phyloP scores from a whole-genome alignment of 1,140 invertebrate genomes.

The Pseudobourletiella spinata region DNA sequence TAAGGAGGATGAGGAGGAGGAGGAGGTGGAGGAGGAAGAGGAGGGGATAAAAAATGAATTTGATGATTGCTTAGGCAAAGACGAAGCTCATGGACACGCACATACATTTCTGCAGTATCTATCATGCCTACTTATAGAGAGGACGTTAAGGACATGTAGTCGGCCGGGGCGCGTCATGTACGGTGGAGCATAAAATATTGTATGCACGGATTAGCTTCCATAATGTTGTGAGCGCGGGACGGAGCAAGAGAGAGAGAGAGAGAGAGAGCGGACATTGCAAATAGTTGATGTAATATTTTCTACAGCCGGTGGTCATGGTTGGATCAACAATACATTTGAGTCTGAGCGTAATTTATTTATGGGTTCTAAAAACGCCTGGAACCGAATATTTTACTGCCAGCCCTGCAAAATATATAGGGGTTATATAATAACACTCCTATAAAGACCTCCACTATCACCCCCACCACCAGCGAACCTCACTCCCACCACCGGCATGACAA shows the following conservation, averaged over 20 bases:
- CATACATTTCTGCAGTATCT: background rate
- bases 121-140: background rate
- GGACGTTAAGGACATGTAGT: background rate
- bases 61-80: too few relatives aligned
- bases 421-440: background rate
- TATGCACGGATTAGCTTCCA: background rate
- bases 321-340: conserved; percentile 3
- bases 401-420: background rate
- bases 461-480: too few relatives aligned
- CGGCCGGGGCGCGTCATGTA: background rate
- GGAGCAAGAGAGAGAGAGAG: background rate
- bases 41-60: too few relatives aligned
- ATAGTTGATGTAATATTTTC: conserved; percentile 11
- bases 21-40: too few relatives aligned
- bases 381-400: conserved; percentile 12
- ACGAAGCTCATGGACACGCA: background rate
- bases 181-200: background rate
- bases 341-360: conserved; percentile 8
- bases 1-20: too few relatives aligned
- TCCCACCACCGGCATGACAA: too few relatives aligned
- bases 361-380: conserved; percentile 3
- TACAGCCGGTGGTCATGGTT: conserved; percentile 10
- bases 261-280: conserved; percentile 2
- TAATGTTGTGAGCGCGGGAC: background rate
- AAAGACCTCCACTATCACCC: too few relatives aligned